phyloP scores from a whole-genome alignment of 2,797 vertebrate species.

The Chelon auratus region DNA sequence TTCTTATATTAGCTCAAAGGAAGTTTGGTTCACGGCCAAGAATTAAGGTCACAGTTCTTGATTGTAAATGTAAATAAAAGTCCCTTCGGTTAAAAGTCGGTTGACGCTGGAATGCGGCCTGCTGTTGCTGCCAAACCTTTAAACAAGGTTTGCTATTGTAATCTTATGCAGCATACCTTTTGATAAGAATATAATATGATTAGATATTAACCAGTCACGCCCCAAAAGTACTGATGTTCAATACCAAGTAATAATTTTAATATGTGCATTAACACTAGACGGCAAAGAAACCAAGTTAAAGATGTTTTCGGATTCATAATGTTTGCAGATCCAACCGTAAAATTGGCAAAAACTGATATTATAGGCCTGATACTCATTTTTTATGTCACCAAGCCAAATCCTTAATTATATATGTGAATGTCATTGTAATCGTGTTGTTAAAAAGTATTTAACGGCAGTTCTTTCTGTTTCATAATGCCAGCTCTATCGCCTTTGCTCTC shows the following conservation, averaged over 20 bases:
- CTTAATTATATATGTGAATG: background rate
- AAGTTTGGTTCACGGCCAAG: conserved; percentile 21
- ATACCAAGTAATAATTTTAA: no score
- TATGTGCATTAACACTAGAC: no score
- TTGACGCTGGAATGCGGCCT: background rate
- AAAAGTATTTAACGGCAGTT: no score
- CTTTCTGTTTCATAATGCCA: background rate
- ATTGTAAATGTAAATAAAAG: conserved; percentile 17
- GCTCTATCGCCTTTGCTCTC: background rate
- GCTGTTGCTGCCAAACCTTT: background rate
- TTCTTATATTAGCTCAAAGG: conserved; percentile 24
- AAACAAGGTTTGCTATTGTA: background rate
- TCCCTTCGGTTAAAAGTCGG: background rate
- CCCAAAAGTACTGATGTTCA: no score
- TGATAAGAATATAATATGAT: no score
- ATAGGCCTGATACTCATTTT: background rate
- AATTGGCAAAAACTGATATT: no score
- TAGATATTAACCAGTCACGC: no score
- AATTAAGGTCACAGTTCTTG: conserved; percentile 17
- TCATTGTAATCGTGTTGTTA: no score
- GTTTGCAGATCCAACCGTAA: no score
- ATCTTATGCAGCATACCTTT: no score
- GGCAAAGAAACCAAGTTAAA: no score
- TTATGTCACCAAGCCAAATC: background rate
- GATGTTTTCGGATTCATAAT: no score